Evolutionary conservation across 1,140 invertebrate species (phyloP).

Genomic region (Mamestra configurata): DNA sequence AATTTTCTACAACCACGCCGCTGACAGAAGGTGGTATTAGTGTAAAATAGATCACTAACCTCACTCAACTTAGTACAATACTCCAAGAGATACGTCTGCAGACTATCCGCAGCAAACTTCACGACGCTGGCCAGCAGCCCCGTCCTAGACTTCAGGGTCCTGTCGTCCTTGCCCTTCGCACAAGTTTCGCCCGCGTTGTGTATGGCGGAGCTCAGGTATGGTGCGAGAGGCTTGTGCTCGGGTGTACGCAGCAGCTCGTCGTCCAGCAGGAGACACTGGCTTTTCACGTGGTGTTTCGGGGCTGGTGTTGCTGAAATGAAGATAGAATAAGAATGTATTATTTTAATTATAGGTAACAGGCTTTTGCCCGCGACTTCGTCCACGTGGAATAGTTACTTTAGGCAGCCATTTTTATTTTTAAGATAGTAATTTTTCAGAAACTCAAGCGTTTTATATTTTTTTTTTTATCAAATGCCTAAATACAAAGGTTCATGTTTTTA

Average conservation of each 20-base stretch:
- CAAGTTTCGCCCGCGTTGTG: not conserved
- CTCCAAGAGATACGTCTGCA: conserved; percentile 85
- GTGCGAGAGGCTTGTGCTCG: conserved; percentile 31
- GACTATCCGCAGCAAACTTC: conserved; percentile 83
- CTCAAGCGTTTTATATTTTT: too few species aligned
- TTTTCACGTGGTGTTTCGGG: conserved; percentile 74
- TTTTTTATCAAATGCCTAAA: too few species aligned
- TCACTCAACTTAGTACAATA: conserved; percentile 87
- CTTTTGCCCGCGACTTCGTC: too few species aligned
- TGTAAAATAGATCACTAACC: conserved; percentile 72
- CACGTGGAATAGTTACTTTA: too few species aligned
- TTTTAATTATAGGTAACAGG: too few species aligned
- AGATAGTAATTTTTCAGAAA: too few species aligned
- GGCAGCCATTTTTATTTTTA: too few species aligned
- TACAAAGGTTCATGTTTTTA: too few species aligned
- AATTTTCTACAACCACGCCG: too few species aligned
- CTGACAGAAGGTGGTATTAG: too few species aligned
- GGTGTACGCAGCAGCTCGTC: conserved; percentile 66
- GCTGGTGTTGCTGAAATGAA: conserved; percentile 72
- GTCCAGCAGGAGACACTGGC: conserved; percentile 78
- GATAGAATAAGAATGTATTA: not conserved
- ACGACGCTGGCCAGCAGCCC: conserved; percentile 76
- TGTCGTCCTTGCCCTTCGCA: conserved; percentile 56
- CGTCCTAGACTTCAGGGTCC: conserved; percentile 73
- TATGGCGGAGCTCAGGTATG: not conserved